A percentile compares a stretch with the other conserved stretches of the same genome.
Evolutionary conservation across 2,113 vertebrate genomes (phyloP).

Genomic region (Illadopsis cleaveri): DNA sequence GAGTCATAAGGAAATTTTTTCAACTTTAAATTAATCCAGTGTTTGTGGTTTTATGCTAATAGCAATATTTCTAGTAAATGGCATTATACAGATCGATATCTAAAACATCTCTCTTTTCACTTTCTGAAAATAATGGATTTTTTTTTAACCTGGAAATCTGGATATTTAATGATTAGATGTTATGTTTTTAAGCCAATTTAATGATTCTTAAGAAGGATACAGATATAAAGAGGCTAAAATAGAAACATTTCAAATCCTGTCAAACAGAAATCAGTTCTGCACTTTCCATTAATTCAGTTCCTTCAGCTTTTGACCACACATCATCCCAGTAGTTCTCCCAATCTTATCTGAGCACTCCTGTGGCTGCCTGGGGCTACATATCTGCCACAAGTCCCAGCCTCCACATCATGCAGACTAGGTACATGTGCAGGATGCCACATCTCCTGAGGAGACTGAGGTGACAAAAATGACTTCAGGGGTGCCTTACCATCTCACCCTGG

Average conservation of each 20-base stretch:
- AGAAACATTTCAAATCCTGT: neutral
- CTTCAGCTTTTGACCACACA: neutral
- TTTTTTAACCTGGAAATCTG: neutral
- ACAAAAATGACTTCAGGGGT: neutral
- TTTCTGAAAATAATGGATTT: neutral
- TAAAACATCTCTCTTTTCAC: neutral
- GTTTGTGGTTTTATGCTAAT: neutral
- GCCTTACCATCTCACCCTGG: neutral
- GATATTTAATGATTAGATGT: neutral
- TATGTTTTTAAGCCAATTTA: neutral
- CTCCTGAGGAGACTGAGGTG: neutral
- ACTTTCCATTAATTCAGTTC: neutral
- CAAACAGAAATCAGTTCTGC: neutral
- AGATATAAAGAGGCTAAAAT: neutral
- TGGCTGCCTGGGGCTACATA: rapidly evolving
- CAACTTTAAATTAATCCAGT: neutral
- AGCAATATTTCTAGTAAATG: neutral
- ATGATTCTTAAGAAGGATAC: neutral
- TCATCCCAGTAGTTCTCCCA: neutral
- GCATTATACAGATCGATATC: rapidly evolving
- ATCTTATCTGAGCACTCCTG: neutral
- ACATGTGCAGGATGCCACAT: neutral
- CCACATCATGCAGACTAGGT: neutral
- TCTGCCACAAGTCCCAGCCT: rapidly evolving
- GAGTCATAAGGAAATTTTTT: neutral